Percentiles rank a stretch among this genome's conserved stretches.
These are phyloP conservation scores for Keiferia lycopersicella DNA, from an alignment of 2,888 invertebrate genomes.

Conservation along the genomic window DNA sequence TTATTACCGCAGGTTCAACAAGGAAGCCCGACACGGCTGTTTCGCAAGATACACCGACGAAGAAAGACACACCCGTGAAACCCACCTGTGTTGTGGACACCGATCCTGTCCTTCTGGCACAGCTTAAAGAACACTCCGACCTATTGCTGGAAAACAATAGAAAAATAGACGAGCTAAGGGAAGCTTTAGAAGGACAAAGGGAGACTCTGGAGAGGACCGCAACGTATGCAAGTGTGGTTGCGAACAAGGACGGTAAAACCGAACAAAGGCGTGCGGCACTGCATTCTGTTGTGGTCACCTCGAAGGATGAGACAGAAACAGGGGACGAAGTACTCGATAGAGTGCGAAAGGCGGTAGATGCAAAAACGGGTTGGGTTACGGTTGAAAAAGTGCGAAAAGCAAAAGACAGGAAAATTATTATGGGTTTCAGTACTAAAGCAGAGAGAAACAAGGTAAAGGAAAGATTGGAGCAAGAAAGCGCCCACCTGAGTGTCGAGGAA, in stretches of 20 bases:
- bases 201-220: neutral
- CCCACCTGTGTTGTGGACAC: neutral
- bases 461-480: neutral
- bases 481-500: conserved; percentile 15
- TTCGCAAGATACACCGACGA: too few relatives aligned
- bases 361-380: conserved; percentile 2
- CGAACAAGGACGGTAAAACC: too few relatives aligned
- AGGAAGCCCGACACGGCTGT: neutral
- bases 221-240: too few relatives aligned
- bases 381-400: conserved; percentile 19
- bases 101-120: neutral
- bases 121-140: neutral
- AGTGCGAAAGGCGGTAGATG: conserved; percentile 17
- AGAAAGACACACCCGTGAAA: neutral
- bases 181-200: neutral
- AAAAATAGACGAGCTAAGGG: conserved; percentile 1
- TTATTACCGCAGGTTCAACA: neutral
- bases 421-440: conserved; percentile 6
- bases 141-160: too few relatives aligned
- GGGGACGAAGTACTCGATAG: conserved; percentile 18
- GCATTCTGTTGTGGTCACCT: too few relatives aligned
- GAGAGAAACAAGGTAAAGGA: conserved; percentile 10
- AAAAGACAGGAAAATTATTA: conserved; percentile 15
- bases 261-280: too few relatives aligned
- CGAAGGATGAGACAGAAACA: too few relatives aligned